Base-by-base conservation (phyloP, 2,113 vertebrate species). In the Fukomys damarensis region DNA sequence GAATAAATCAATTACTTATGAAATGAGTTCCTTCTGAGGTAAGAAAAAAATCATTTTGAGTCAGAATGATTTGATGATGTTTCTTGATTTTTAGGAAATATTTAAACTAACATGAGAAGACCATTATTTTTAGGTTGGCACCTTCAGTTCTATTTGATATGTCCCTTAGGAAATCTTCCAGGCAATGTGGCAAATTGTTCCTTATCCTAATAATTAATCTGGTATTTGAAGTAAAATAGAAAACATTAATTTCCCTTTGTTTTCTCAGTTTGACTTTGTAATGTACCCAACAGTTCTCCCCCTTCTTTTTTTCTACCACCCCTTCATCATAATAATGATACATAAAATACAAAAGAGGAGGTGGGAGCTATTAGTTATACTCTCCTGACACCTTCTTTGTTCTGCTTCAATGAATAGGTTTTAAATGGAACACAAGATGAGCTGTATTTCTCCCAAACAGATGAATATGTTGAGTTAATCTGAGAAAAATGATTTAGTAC, bases 401-500 rank as follows among this genome's bases (percentile, higher is more conserved):
- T 86, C 77, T 76, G 59, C 86, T 87, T 65, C 68, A 94, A 41
- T 90, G 66, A 90, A 59, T 81, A 79, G 68, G 41, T 76, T 90
- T 95, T 81, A 92, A 93, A 85, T 93, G 84, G 92, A 96, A 91
- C 70, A 96, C 17, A 79, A 88, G 83, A 93, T 94, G 70, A 94
- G 63, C 59, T 86, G 9, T 56, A 68, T 95, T 90, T 89, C 89
- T 94, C 43, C 35, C 32, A 85, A 93, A 52, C 58, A 96, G 93
- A 93, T 54, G 77, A 85, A 96, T 88, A 94, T 11, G 54, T 81
- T 94, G 86, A 96, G 68, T 38, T 95, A 96, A 96, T 92, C 77
- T 90, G n/a, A 94, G 88, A 89, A 86, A 96, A 96, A 98, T 83
- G 84, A 92, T 80, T 91, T 80, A 89, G 65, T 81, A 54, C 56